Conservation (phyloP, 1,140 invertebrate genomes). For the Vanessa tameamea region DNA sequence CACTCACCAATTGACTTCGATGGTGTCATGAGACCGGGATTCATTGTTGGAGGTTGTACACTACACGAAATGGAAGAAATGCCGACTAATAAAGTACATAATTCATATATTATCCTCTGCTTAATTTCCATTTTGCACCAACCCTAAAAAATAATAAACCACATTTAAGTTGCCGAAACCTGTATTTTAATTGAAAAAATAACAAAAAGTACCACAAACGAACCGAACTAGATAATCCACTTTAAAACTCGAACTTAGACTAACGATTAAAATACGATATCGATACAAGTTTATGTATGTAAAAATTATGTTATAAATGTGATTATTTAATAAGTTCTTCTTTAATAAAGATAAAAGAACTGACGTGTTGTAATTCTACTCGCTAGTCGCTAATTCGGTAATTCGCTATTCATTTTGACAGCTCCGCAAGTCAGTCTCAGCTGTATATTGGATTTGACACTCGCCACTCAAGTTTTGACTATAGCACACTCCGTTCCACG, state of each 20-base stretch:
- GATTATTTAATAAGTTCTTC: slow-evolving; percentile 28
- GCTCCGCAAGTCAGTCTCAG: slow-evolving; percentile 16
- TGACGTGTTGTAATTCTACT: slow-evolving; percentile 66
- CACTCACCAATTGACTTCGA: slow-evolving; percentile 81
- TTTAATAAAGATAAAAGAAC: slow-evolving; percentile 44
- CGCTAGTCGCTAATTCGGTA: slow-evolving; percentile 9
- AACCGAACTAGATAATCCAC: neutral
- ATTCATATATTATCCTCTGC: slow-evolving; percentile 33
- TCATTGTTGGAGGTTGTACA: slow-evolving; percentile 51
- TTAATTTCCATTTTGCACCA: slow-evolving; percentile 40
- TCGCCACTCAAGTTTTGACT: slow-evolving; percentile 15
- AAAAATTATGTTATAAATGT: slow-evolving; percentile 18
- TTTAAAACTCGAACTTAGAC: neutral
- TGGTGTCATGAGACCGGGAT: slow-evolving; percentile 54
- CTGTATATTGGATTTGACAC: slow-evolving; percentile 13
- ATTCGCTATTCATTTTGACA: slow-evolving; percentile 41
- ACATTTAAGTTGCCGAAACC: neutral
- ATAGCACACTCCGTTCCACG: slow-evolving; percentile 26
- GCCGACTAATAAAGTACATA: slow-evolving; percentile 37
- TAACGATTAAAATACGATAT: slow-evolving; percentile 13
- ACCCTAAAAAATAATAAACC: slow-evolving; percentile 35
- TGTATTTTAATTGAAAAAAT: neutral
- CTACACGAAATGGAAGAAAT: slow-evolving; percentile 48
- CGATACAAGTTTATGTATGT: neutral
- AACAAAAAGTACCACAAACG: neutral